Evolutionary conservation across 2,113 vertebrate species (phyloP), one percentile per base, ranked within the genome.

Genomic region (Syrmaticus mikado): DNA sequence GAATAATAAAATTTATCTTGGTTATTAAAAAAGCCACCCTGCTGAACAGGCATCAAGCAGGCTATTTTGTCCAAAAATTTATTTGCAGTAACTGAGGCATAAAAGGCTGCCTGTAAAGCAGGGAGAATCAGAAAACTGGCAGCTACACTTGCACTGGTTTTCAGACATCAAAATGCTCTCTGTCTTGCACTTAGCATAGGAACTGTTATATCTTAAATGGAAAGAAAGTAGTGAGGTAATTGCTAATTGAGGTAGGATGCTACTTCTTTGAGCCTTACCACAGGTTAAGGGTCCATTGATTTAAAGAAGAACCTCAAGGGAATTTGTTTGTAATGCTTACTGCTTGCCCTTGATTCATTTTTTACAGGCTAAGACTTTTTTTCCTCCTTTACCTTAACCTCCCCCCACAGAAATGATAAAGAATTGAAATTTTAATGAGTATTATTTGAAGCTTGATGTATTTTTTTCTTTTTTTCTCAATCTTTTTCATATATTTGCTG

Each of bases 21-120:
- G 5, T 91, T 93, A 85, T 73, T 45, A 68, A 73, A 91, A 73
- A 91, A 85, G 3, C n/a, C 85, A 70, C 38, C 11, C 40, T 45
- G 10, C 32, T 84, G 80, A 83, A 74, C 67, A 86, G 41, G 25
- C 83, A 81, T 84, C n/a, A 72, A 72, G 45, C 21, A 84, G 27
- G 5, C 53, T 70, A 41, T 86, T 93, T 84, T 87, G 58, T 87
- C 74, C 86, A 90, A 89, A 92, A n/a, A 89, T 86, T 90, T 76
- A 89, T 94, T 90, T 85, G 45, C 57, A 84, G 14, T 21, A 89
- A 50, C 55, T 52, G 61, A 89, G 53, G 62, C 74, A 0, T 86
- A 53, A 93, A 92, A 90, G 50, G n/a, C 18, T 82, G 16, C 12
- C 24, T 62, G 73, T 1, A 5, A 92, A 86, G 36, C 62, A 87